Conservation (phyloP, 2,113 vertebrate genomes). For the Tachuris rubrigastra region DNA sequence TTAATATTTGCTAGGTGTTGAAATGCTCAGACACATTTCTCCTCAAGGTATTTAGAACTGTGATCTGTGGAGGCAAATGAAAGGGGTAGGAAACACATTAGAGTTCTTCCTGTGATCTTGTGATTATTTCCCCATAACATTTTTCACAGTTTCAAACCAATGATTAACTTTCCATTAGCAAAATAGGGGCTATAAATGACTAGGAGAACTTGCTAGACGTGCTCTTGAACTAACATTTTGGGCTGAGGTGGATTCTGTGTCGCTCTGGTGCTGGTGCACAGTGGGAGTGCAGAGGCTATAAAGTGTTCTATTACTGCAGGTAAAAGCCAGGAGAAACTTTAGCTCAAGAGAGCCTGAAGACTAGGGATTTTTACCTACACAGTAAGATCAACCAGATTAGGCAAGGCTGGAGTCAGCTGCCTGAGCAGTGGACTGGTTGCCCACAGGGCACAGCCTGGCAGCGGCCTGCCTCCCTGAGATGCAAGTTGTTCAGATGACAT, state of each 20-base stretch:
- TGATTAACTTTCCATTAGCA: slow-evolving; percentile 39
- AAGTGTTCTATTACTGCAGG: background rate
- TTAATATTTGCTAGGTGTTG: slow-evolving; percentile 47
- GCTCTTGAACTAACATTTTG: background rate
- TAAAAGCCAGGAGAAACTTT: background rate
- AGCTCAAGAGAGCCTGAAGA: background rate
- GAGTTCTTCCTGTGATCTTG: slow-evolving; percentile 22
- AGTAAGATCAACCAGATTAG: background rate
- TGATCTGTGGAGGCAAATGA: background rate
- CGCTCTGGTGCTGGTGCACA: rapidly evolving
- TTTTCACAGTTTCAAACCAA: slow-evolving; percentile 14
- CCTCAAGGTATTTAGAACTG: background rate
- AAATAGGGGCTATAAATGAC: background rate
- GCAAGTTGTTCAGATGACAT: background rate
- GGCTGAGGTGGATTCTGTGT: background rate
- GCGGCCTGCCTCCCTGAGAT: rapidly evolving
- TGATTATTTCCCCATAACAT: slow-evolving; percentile 13
- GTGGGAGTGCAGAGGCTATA: rapidly evolving
- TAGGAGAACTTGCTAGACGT: rapidly evolving
- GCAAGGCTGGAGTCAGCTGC: background rate
- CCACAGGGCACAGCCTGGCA: background rate
- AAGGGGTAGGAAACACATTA: background rate
- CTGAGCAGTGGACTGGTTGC: background rate
- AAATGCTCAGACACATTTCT: slow-evolving; percentile 35
- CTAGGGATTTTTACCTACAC: background rate